phyloP scores from a whole-genome alignment of 2,113 vertebrate genomes.

The Menura novaehollandiae region DNA sequence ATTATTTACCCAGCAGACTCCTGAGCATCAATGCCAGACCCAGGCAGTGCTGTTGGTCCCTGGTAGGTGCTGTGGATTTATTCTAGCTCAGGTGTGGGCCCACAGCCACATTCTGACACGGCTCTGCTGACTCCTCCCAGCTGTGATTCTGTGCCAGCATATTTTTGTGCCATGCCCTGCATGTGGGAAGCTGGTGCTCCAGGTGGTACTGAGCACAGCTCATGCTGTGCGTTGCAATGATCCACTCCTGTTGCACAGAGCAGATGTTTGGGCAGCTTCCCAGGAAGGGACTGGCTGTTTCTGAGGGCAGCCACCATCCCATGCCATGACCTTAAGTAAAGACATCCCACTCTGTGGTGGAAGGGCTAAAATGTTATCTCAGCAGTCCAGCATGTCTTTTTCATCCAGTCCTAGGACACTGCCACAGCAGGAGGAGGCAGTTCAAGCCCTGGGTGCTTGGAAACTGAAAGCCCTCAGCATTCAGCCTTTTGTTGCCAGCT shows the following conservation, averaged over 20 bases:
- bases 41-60: background rate
- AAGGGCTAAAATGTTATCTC: background rate
- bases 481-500: background rate
- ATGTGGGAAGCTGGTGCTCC: background rate
- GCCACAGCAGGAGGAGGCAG: background rate
- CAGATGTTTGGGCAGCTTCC: background rate
- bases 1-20: background rate
- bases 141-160: background rate
- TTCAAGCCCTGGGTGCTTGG: background rate
- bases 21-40: background rate
- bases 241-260: background rate
- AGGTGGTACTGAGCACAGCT: background rate
- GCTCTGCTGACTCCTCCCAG: background rate
- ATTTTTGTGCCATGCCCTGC: background rate
- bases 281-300: background rate
- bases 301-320: background rate
- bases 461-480: background rate
- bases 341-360: no score
- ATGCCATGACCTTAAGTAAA: background rate
- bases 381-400: background rate
- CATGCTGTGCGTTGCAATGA: rapidly evolving
- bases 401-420: background rate
- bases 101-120: background rate
- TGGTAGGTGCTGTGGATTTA: background rate
- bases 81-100: background rate